Evolutionary conservation across 1,140 invertebrate species (phyloP).

Genomic region (Heliconius himera): DNA sequence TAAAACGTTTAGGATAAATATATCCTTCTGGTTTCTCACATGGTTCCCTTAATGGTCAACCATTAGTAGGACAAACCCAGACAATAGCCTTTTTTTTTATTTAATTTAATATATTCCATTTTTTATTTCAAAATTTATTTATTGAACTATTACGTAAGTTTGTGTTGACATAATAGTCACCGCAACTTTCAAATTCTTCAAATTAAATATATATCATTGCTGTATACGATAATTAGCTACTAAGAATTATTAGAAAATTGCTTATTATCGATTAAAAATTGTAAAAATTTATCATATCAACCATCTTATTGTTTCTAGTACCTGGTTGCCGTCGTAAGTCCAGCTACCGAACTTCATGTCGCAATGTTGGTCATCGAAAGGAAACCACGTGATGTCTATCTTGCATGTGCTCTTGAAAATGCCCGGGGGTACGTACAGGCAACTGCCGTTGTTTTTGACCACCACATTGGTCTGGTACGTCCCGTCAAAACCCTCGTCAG

Average conservation of each 20-base stretch:
- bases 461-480: conserved; percentile 99
- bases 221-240: neutral
- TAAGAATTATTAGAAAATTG: neutral
- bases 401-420: conserved; percentile 99
- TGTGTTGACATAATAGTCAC: neutral
- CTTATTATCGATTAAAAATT: neutral
- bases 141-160: neutral
- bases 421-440: conserved; percentile 97
- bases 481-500: conserved; percentile 98
- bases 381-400: conserved; percentile 99
- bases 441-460: conserved; percentile 96
- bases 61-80: conserved; percentile 17
- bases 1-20: conserved; percentile 72
- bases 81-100: neutral
- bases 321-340: conserved; percentile 96
- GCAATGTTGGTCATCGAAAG: conserved; percentile 99
- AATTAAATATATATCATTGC: neutral
- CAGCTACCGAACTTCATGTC: conserved; percentile 98
- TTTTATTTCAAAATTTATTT: neutral
- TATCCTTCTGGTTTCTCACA: conserved; percentile 80
- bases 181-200: neutral
- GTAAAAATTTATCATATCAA: neutral
- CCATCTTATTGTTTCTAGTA: conserved; percentile 66
- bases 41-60: conserved; percentile 76
- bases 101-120: neutral